Conservation (phyloP, 1,140 invertebrate genomes). For the Atta cephalotes region DNA sequence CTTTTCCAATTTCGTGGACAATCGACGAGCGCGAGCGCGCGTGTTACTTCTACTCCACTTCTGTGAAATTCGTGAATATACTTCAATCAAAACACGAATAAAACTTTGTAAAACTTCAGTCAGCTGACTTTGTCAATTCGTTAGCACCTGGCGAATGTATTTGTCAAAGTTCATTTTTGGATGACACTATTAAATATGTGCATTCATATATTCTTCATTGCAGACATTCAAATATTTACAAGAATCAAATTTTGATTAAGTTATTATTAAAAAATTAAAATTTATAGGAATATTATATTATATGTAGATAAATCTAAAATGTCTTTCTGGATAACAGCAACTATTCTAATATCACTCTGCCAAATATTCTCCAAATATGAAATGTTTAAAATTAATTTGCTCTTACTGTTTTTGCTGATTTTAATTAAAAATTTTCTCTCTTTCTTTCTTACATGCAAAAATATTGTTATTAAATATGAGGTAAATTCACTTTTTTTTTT, state of each 20-base stretch:
- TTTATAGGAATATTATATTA: neutral
- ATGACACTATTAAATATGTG: neutral
- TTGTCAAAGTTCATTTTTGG: neutral
- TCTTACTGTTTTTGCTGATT: neutral
- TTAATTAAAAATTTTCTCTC: constrained; percentile 12
- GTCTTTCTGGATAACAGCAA: neutral
- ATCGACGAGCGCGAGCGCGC: constrained; percentile 23
- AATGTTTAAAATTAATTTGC: neutral
- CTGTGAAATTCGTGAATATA: constrained; percentile 21
- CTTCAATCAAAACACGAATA: constrained; percentile 7
- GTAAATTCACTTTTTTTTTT: neutral
- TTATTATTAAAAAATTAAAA: neutral
- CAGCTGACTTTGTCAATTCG: neutral
- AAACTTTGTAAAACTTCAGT: neutral
- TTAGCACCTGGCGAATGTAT: neutral
- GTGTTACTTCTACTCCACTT: constrained; percentile 27
- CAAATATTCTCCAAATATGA: neutral
- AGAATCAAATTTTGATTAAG: neutral
- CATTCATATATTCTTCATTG: neutral
- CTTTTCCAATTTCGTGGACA: constrained; percentile 53
- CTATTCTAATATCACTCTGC: neutral
- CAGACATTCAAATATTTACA: neutral
- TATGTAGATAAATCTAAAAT: neutral
- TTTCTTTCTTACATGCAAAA: neutral
- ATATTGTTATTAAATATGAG: neutral